These are phyloP conservation scores for Acholoe squamosa DNA, from an alignment of 2,888 invertebrate genomes.

Conservation along the genomic window DNA sequence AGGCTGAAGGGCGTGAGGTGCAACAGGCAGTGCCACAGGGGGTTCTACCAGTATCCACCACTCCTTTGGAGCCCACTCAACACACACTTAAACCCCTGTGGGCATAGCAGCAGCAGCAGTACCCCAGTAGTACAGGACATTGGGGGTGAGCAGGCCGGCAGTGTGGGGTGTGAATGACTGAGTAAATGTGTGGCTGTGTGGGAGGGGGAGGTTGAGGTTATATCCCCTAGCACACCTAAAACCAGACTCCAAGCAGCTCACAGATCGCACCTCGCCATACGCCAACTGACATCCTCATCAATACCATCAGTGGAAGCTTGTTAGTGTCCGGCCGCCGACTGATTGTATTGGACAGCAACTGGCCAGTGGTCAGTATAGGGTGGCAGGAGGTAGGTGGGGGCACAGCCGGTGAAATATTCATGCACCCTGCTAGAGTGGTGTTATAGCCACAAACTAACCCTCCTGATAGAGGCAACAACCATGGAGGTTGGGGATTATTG, in stretches of 20 bases:
- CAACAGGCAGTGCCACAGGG: too few relatives aligned
- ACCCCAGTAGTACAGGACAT: not conserved
- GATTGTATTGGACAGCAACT: slow-evolving; percentile 50
- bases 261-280: not conserved
- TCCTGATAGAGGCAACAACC: not conserved
- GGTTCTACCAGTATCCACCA: too few relatives aligned
- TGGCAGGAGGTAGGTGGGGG: not conserved
- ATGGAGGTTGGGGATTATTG: not conserved
- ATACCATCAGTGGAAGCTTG: slow-evolving; percentile 28
- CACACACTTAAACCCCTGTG: not conserved
- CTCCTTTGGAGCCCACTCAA: too few relatives aligned
- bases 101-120: not conserved
- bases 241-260: not conserved
- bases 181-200: not conserved
- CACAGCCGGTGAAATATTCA: not conserved
- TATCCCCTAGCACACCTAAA: not conserved
- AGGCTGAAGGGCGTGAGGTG: too few relatives aligned
- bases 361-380: slow-evolving; percentile 40
- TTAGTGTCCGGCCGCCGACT: slow-evolving; percentile 19
- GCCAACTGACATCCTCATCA: not conserved
- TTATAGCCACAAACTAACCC: not conserved
- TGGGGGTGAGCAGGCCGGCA: not conserved
- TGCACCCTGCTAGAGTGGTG: slow-evolving; percentile 43
- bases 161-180: not conserved
- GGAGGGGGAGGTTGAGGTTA: not conserved